phyloP scores from a whole-genome alignment of 2,797 vertebrate genomes.

The Novumbra hubbsi region DNA sequence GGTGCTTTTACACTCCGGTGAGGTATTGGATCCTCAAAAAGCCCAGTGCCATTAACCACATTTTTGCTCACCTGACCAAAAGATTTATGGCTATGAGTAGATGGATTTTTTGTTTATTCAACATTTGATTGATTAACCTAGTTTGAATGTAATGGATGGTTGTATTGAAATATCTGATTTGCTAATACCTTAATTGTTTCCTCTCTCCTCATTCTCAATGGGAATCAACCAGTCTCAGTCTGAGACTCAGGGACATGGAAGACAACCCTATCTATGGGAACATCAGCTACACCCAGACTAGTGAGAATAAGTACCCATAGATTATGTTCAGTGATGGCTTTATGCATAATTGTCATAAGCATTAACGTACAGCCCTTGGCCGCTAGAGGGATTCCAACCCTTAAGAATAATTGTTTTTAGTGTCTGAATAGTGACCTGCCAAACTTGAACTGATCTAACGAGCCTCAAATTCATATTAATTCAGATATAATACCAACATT shows the following conservation, averaged over 20 bases:
- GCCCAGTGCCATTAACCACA: no score
- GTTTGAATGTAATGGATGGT: background rate
- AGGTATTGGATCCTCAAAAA: no score
- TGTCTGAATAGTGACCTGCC: no score
- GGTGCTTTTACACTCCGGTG: no score
- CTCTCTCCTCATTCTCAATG: conserved; percentile 17
- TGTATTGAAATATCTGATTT: background rate
- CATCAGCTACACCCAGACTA: conserved; percentile 47
- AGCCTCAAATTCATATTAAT: no score
- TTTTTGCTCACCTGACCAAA: no score
- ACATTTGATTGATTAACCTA: background rate
- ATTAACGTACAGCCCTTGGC: no score
- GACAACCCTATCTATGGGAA: conserved; percentile 79
- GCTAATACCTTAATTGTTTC: conserved; percentile 13
- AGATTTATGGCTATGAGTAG: background rate
- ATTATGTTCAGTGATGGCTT: background rate
- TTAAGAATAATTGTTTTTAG: no score
- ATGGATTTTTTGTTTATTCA: background rate
- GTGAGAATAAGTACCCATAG: conserved; percentile 17
- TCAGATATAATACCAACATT: no score
- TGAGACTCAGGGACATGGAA: conserved; percentile 62
- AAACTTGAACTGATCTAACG: no score
- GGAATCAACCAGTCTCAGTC: conserved; percentile 32
- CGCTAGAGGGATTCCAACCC: no score
- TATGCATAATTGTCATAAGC: no score